Percentiles rank a stretch among this genome's conserved stretches.
Conservation (phyloP, 2,113 vertebrate genomes). For the Lamprologus speciosus region DNA sequence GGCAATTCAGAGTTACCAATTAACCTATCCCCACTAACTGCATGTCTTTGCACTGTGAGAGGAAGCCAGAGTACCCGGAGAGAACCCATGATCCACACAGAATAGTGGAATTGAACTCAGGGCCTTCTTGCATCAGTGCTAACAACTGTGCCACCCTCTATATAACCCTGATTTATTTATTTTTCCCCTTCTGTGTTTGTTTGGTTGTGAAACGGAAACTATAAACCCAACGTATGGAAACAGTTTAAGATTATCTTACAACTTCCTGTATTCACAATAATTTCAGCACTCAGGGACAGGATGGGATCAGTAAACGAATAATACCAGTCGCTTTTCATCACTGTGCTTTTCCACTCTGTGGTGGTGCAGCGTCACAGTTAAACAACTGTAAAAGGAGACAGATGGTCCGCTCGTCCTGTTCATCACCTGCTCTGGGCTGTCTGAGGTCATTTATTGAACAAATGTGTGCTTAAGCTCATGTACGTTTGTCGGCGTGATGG, state of each 20-base stretch:
- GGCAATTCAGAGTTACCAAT: not conserved
- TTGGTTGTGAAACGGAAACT: not conserved
- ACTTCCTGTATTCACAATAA: not conserved
- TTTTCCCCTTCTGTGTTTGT: not conserved
- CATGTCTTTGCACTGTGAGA: not conserved
- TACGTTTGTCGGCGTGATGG: constrained; percentile 19
- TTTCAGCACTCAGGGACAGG: not conserved
- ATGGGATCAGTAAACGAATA: not conserved
- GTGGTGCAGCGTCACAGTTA: not conserved
- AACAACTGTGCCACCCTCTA: not conserved
- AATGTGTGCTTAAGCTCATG: not conserved
- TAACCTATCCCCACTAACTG: not conserved
- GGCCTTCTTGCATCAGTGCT: not conserved
- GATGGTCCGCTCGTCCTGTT: not conserved
- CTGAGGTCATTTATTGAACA: not conserved
- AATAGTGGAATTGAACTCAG: not conserved
- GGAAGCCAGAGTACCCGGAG: not conserved
- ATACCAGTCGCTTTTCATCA: not conserved
- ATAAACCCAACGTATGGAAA: not conserved
- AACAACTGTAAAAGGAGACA: not conserved
- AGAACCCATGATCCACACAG: not conserved
- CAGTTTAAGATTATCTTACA: not conserved
- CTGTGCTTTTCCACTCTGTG: not conserved
- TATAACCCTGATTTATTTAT: not conserved
- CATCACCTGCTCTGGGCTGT: constrained; percentile 12